Evolutionary conservation across 2,113 vertebrate genomes (phyloP).

Genomic region (Deroptyus accipitrinus): DNA sequence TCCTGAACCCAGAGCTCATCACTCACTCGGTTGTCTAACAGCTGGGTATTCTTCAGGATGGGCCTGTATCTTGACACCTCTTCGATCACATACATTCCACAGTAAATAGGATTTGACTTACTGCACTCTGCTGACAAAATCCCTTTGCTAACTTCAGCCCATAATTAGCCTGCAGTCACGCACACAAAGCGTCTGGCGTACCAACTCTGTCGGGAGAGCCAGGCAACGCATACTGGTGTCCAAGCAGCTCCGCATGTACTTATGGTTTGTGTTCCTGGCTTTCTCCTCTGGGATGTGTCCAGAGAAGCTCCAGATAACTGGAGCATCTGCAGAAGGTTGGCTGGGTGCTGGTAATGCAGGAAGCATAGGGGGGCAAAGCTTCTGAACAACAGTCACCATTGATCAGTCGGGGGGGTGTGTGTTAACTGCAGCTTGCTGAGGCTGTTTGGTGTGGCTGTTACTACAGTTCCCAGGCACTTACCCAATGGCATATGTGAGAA

Average conservation of each 20-base stretch:
- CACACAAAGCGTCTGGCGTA: accelerated
- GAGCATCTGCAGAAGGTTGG: not conserved
- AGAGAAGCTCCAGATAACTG: not conserved
- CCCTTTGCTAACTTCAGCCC: not conserved
- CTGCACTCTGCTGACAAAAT: not conserved
- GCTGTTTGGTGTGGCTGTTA: not conserved
- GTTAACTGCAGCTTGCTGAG: not conserved
- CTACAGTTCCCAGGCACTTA: not conserved
- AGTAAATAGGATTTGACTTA: not conserved
- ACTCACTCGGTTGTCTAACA: not conserved
- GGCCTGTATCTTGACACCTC: not conserved
- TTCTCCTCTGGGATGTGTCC: not conserved
- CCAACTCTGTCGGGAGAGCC: not conserved
- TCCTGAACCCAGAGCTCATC: not conserved
- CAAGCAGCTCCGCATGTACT: not conserved
- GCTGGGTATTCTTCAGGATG: not conserved
- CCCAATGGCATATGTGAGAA: not conserved
- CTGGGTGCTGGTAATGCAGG: not conserved
- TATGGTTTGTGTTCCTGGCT: not conserved
- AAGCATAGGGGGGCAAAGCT: not conserved
- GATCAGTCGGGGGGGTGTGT: not conserved
- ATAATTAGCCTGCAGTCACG: accelerated
- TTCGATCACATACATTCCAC: not conserved
- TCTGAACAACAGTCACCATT: not conserved
- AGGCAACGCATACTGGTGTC: not conserved